phyloP scores from a whole-genome alignment of 2,888 invertebrate species.

The Drosophila macrospina region DNA sequence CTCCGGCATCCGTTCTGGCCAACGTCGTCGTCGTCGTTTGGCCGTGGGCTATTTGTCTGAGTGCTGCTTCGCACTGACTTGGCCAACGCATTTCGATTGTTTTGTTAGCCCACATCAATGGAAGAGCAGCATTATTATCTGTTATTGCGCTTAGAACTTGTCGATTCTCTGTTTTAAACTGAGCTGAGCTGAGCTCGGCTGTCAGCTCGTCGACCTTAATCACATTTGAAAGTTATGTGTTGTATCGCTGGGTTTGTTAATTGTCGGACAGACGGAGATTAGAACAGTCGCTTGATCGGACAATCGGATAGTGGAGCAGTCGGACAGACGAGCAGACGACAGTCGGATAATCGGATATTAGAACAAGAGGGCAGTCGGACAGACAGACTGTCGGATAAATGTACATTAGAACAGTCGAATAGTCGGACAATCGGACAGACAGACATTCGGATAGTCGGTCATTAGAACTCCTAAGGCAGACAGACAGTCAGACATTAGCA shows the following conservation, averaged over 20 bases:
- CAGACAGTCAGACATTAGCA: too few relatives aligned
- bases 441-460: too few relatives aligned
- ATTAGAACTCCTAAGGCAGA: too few relatives aligned
- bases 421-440: too few relatives aligned
- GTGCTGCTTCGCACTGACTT: slow-evolving; percentile 4
- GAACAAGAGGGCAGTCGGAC: too few relatives aligned
- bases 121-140: slow-evolving; percentile 57
- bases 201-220: slow-evolving; percentile 68
- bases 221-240: slow-evolving; percentile 73
- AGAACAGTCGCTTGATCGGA: too few relatives aligned
- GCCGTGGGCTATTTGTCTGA: slow-evolving; percentile 37
- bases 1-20: slow-evolving; percentile 56
- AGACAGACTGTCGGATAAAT: too few relatives aligned
- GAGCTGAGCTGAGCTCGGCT: slow-evolving; percentile 6
- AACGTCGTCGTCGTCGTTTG: background rate
- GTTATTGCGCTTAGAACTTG: slow-evolving; percentile 63
- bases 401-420: too few relatives aligned
- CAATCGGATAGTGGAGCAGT: too few relatives aligned
- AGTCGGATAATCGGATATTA: too few relatives aligned
- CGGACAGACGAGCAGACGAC: too few relatives aligned
- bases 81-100: slow-evolving; percentile 38
- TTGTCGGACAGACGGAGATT: slow-evolving; percentile 27
- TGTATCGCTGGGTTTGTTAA: slow-evolving; percentile 42
- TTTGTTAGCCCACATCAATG: slow-evolving; percentile 36
- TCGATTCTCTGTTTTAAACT: too few relatives aligned